These are phyloP conservation scores for Malurus alboscapulatus DNA, from an alignment of 2,113 vertebrate species.

Conservation along the genomic window DNA sequence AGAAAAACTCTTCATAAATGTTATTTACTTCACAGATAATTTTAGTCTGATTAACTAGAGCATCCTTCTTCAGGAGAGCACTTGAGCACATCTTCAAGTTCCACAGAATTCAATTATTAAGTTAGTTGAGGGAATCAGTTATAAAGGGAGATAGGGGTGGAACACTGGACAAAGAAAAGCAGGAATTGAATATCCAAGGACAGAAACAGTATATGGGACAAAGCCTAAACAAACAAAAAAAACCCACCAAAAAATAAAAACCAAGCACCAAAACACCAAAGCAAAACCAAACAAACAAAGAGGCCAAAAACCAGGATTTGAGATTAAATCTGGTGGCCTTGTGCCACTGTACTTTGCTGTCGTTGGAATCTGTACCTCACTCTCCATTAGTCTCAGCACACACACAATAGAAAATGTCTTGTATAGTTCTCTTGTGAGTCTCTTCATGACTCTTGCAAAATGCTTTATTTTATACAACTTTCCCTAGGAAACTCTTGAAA, in stretches of 20 bases:
- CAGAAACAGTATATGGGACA: background rate
- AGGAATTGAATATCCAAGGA: background rate
- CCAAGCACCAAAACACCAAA: background rate
- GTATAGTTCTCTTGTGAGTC: background rate
- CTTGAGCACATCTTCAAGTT: background rate
- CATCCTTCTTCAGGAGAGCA: conserved; percentile 30
- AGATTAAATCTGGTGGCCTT: background rate
- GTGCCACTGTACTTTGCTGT: background rate
- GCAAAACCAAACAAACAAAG: background rate
- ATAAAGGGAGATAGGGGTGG: background rate
- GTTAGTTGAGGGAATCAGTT: background rate
- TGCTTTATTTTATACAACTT: background rate
- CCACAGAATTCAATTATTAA: background rate
- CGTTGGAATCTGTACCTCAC: background rate
- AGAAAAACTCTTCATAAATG: conserved; percentile 10
- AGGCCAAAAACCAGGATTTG: background rate
- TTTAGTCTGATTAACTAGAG: conserved; percentile 37
- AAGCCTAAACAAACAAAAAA: background rate
- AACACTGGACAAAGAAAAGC: background rate
- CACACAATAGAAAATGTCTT: background rate
- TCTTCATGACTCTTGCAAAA: background rate
- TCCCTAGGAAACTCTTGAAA: background rate
- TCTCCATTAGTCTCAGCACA: background rate
- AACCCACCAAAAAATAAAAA: background rate
- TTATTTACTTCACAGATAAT: conserved; percentile 26